Conservation (phyloP, 1,140 invertebrate species). For the Caenorhabditis remanei region DNA sequence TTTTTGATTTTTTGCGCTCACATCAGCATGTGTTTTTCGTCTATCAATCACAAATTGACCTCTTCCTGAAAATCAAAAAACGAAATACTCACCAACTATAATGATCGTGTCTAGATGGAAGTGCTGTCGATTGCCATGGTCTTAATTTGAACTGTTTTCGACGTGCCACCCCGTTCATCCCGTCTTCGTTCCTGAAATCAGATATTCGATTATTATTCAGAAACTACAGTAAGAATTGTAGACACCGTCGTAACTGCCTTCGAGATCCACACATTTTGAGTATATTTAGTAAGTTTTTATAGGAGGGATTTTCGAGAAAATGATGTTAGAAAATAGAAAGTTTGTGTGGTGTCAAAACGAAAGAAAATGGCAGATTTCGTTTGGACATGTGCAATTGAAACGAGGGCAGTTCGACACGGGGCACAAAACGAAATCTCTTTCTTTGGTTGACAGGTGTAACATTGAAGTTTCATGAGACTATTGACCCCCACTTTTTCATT, state of each 20-base stretch:
- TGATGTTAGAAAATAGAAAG: neutral
- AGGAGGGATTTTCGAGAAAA: neutral
- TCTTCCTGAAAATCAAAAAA: neutral
- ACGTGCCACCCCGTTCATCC: constrained; percentile 45
- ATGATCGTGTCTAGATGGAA: constrained; percentile 21
- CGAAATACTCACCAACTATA: constrained; percentile 43
- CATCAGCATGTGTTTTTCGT: neutral
- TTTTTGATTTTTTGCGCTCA: neutral
- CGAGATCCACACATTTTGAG: constrained; percentile 22
- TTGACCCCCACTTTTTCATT: neutral
- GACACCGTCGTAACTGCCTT: constrained; percentile 9
- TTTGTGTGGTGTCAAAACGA: too few species aligned
- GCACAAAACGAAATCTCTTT: neutral
- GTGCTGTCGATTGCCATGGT: constrained; percentile 41
- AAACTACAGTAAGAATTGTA: too few species aligned
- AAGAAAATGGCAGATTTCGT: neutral
- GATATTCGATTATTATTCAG: neutral
- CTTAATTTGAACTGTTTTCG: constrained; percentile 44
- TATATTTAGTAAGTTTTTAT: neutral
- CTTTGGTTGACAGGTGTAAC: constrained; percentile 17
- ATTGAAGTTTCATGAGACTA: constrained; percentile 43
- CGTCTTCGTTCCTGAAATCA: constrained; percentile 42
- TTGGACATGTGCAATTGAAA: neutral
- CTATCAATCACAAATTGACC: constrained; percentile 19
- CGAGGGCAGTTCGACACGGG: constrained; percentile 3